These are phyloP conservation scores for Phoenoteleia sp. DNA, from an alignment of 2,888 invertebrate genomes.

Conservation along the genomic window DNA sequence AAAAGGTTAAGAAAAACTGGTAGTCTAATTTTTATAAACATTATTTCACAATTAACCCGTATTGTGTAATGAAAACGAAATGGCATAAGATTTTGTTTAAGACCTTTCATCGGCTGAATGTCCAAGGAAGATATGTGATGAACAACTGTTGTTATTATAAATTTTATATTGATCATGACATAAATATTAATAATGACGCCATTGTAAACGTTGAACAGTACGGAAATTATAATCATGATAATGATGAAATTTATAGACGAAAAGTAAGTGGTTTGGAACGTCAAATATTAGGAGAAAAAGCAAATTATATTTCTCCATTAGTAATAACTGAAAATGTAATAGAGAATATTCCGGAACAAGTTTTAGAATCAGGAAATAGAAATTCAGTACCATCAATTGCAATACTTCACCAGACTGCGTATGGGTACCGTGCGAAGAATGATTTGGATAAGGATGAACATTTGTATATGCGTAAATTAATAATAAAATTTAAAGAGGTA, in stretches of 20 bases:
- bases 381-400: no score
- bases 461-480: no score
- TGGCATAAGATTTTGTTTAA: background rate
- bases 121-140: conserved; percentile 7
- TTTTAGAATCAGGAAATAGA: no score
- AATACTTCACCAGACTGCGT: no score
- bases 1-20: no score
- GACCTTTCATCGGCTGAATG: conserved; percentile 1
- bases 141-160: background rate
- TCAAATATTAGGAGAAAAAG: background rate
- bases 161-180: conserved; percentile 13
- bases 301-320: no score
- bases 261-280: background rate
- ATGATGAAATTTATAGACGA: conserved; percentile 12
- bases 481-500: no score
- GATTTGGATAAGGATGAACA: no score
- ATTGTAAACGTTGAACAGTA: background rate
- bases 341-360: no score
- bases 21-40: background rate
- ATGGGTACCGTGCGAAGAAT: no score
- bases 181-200: background rate
- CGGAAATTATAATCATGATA: background rate
- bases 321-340: no score
- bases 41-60: background rate
- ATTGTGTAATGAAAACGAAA: conserved; percentile 1